Conservation (phyloP, 2,888 invertebrate genomes). For the Tinea trinotella region DNA sequence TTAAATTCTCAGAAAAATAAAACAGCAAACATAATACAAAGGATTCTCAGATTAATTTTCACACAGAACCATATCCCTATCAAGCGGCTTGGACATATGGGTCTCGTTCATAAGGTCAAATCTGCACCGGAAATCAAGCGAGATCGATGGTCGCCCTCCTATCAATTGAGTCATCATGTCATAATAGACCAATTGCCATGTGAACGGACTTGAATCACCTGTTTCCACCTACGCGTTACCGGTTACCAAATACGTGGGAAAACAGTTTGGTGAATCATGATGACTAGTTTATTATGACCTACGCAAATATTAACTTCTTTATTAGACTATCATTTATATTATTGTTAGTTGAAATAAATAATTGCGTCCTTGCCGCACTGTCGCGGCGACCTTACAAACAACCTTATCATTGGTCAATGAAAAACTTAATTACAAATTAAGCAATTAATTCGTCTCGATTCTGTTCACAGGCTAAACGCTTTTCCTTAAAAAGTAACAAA, state of each 20-base stretch:
- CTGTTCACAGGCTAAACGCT: not conserved
- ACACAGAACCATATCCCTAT: no score
- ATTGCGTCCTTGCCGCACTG: not conserved
- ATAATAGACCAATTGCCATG: constrained; percentile 46
- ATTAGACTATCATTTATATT: constrained; percentile 23
- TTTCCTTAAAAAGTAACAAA: not conserved
- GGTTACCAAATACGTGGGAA: constrained; percentile 21
- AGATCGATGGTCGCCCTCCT: constrained; percentile 13
- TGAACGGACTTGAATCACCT: constrained; percentile 45
- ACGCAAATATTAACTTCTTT: constrained; percentile 9
- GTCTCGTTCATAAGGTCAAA: constrained; percentile 7
- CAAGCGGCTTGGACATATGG: not conserved
- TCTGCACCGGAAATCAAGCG: constrained; percentile 10
- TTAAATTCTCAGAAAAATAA: not conserved
- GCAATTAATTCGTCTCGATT: not conserved
- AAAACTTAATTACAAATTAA: not conserved
- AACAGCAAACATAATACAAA: no score
- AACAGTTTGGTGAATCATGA: constrained; percentile 27
- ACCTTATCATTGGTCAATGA: constrained; percentile 9
- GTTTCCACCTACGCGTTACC: constrained; percentile 24
- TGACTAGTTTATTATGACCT: constrained; percentile 25
- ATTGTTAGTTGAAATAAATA: constrained; percentile 20
- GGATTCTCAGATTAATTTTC: no score
- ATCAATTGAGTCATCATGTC: constrained; percentile 22
- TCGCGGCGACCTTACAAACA: not conserved